Base-by-base conservation (phyloP, 2,113 vertebrate genomes). In the Odontesthes bonariensis region DNA sequence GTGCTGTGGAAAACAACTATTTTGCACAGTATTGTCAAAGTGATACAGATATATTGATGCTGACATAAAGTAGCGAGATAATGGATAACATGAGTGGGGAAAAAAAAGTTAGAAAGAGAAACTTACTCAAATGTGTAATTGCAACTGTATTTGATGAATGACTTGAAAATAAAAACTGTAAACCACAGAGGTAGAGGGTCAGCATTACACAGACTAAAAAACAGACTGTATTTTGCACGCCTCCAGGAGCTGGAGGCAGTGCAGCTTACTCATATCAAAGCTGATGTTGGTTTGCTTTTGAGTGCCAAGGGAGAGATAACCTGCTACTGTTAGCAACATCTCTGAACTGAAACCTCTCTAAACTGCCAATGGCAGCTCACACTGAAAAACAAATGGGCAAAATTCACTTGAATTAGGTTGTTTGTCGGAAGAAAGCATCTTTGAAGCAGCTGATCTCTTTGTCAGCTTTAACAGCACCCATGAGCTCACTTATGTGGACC, bases 281-380 rank as follows among this genome's bases (percentile, higher is more conserved):
- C 66, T 65, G 65, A 80, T 69, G 73, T 67, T 74, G 63, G 73
- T 76, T 83, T 85, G 85, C 82, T 81, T 81, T 84, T 70, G 51
- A 82, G 73, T 82, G 79, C 73, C 49, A 38, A 70, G 82, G 72
- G 82, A 84, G 72, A 33, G 56, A 85, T 88, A 85, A 85, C 73
- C 74, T 77, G 83, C 85, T 79, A 62, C 80, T 61, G 85, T 73
- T 80, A 81, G 8, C 55, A 79, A 81, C 77, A 71, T 81, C 64
- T 75, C 77, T 70, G 72, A 85, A 80, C 62, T 71, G 55, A 75
- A 80, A 81, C 75, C 69, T 81, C 66, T 77, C 79, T 64, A 75
- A 84, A 82, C 62, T 74, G 73, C 75, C 71, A 75, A 59, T 49
- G 60, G 76, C 75, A 69, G 67, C 58, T 79, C 19, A 8, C 60